Conservation (phyloP, 1,140 invertebrate genomes). For the Platorchestia sp. region DNA sequence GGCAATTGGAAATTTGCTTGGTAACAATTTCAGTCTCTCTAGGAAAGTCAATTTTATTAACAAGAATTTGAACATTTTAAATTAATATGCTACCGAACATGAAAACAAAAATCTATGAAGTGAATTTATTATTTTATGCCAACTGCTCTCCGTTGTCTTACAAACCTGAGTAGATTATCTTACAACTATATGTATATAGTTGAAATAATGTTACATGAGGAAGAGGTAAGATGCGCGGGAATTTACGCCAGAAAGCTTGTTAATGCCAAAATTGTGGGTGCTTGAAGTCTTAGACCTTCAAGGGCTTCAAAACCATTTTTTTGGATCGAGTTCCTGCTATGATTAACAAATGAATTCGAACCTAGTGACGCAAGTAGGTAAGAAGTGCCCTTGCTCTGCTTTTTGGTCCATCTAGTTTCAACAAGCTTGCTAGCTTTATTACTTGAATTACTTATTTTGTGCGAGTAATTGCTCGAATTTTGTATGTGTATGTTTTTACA, state of each 20-base stretch:
- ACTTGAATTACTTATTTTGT: neutral
- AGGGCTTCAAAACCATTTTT: neutral
- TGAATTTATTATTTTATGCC: too few relatives aligned
- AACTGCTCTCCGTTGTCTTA: neutral
- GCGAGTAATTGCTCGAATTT: neutral
- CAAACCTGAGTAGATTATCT: neutral
- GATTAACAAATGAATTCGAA: neutral
- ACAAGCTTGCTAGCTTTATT: neutral
- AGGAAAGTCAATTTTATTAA: too few relatives aligned
- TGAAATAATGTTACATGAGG: neutral
- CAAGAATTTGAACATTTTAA: too few relatives aligned
- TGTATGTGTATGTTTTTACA: neutral
- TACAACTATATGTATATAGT: neutral
- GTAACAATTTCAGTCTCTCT: too few relatives aligned
- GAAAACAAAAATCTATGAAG: too few relatives aligned
- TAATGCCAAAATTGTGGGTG: neutral
- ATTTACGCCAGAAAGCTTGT: neutral
- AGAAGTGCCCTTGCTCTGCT: constrained; percentile 12
- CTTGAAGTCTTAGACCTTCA: neutral
- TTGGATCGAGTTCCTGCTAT: neutral
- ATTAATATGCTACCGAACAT: too few relatives aligned
- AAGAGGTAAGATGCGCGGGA: neutral
- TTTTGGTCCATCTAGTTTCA: neutral
- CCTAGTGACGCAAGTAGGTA: neutral
- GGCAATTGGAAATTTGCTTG: too few relatives aligned